Percentiles rank a stretch among this genome's conserved stretches.
Evolutionary conservation across 1,140 invertebrate species (phyloP).

Genomic region (Orchesella cincta): DNA sequence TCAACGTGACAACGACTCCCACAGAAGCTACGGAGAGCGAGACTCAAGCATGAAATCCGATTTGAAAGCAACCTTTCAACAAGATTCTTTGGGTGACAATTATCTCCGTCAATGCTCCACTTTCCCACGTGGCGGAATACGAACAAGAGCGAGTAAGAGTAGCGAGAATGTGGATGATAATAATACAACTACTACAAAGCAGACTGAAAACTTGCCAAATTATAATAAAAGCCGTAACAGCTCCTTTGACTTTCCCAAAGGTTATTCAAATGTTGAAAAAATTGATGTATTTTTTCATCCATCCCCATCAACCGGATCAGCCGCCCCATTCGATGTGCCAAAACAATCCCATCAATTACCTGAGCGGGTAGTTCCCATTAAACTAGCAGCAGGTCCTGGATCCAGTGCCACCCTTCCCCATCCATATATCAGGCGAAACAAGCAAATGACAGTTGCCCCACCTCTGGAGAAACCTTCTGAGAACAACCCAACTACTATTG

Average conservation of each 20-base stretch:
- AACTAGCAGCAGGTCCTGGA: constrained; percentile 19
- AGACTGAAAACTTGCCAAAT: constrained; percentile 28
- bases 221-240: not conserved
- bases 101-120: constrained; percentile 28
- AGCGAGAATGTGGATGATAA: not conserved
- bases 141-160: not conserved
- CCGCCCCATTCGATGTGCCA: not conserved
- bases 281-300: constrained; percentile 34
- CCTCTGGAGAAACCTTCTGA: not conserved
- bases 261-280: constrained; percentile 4
- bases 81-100: not conserved
- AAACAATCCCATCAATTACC: not conserved
- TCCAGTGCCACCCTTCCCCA: constrained; percentile 38
- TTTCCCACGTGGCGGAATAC: constrained; percentile 16
- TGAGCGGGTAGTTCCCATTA: constrained; percentile 35
- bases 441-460: not conserved
- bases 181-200: not conserved
- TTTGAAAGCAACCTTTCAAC: constrained; percentile 1
- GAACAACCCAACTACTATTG: too few species aligned
- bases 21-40: not conserved
- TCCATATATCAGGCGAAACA: constrained; percentile 32
- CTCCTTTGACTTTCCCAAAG: not conserved
- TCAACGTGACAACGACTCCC: not conserved
- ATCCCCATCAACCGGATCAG: not conserved
- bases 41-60: not conserved